These are phyloP conservation scores for Saimiri boliviensis DNA, from an alignment of 2,113 vertebrate species.

Conservation along the genomic window DNA sequence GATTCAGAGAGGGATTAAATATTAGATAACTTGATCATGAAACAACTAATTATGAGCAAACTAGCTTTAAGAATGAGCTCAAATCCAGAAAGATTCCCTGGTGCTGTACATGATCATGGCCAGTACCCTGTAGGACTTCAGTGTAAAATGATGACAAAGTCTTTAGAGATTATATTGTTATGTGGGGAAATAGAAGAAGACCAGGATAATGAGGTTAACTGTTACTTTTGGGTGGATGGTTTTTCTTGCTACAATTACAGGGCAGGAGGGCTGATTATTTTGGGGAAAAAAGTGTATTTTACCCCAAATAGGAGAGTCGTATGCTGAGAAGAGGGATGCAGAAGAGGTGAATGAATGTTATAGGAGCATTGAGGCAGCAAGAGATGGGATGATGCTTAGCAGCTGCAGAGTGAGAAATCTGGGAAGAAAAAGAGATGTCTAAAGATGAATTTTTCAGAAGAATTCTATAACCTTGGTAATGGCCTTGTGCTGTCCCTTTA, in stretches of 20 bases:
- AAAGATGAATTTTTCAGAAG: neutral
- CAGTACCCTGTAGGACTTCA: neutral
- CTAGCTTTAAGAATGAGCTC: neutral
- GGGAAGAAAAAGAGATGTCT: neutral
- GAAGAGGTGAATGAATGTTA: neutral
- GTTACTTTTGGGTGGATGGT: neutral
- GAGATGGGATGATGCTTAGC: neutral
- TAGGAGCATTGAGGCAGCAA: neutral
- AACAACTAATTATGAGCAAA: conserved; percentile 13
- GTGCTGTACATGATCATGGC: neutral
- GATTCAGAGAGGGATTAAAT: neutral
- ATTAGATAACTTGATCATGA: neutral
- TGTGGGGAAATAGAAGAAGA: neutral
- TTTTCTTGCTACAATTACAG: neutral
- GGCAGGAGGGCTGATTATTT: neutral
- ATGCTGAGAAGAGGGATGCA: neutral
- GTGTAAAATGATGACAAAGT: neutral
- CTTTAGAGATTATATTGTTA: neutral
- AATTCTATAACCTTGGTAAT: neutral
- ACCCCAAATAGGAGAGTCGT: neutral
- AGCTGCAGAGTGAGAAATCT: neutral
- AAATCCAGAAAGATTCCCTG: neutral
- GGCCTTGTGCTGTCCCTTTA: neutral
- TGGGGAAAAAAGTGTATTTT: neutral
- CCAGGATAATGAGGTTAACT: neutral